Percentiles rank a stretch among this genome's conserved stretches.
Conservation (phyloP, 2,797 vertebrate genomes). For the Microcaecilia unicolor region DNA sequence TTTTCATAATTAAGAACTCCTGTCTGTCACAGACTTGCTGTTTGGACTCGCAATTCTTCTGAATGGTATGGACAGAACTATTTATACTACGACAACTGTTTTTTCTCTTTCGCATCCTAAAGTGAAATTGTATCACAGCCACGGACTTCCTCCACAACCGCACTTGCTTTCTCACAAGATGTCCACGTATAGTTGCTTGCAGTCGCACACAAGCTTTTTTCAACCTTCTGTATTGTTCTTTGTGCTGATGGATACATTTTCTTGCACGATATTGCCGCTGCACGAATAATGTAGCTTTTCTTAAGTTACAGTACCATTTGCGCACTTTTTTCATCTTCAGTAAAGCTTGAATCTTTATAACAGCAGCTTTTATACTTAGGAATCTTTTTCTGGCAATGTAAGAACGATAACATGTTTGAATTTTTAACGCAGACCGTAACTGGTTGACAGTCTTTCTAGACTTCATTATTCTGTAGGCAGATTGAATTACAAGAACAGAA, state of each 20-base stretch:
- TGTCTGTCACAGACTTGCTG: constrained; percentile 19
- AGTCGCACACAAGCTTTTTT: constrained; percentile 36
- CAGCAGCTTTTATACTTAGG: constrained; percentile 24
- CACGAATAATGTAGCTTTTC: constrained; percentile 7
- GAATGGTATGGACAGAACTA: constrained; percentile 32
- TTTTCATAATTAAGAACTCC: constrained; percentile 31
- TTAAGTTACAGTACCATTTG: constrained; percentile 20
- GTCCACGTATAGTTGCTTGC: constrained; percentile 44
- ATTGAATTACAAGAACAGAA: constrained; percentile 41
- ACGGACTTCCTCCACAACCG: constrained; percentile 23
- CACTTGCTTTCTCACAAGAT: constrained; percentile 35
- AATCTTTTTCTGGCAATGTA: constrained; percentile 26
- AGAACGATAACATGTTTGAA: constrained; percentile 47
- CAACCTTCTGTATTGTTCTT: constrained; percentile 20
- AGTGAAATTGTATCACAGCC: constrained; percentile 37
- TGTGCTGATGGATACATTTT: constrained; percentile 4
- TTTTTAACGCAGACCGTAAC: constrained; percentile 32
- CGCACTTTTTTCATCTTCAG: constrained; percentile 36
- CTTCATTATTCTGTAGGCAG: constrained; percentile 40
- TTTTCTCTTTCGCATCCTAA: constrained; percentile 41
- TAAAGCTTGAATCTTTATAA: constrained; percentile 44
- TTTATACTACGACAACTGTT: constrained; percentile 15
- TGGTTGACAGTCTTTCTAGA: constrained; percentile 13
- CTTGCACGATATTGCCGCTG: constrained; percentile 28
- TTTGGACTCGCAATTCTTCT: constrained; percentile 26